Evolutionary conservation across 1,140 invertebrate species (phyloP).

Genomic region (Apolygus lucorum): DNA sequence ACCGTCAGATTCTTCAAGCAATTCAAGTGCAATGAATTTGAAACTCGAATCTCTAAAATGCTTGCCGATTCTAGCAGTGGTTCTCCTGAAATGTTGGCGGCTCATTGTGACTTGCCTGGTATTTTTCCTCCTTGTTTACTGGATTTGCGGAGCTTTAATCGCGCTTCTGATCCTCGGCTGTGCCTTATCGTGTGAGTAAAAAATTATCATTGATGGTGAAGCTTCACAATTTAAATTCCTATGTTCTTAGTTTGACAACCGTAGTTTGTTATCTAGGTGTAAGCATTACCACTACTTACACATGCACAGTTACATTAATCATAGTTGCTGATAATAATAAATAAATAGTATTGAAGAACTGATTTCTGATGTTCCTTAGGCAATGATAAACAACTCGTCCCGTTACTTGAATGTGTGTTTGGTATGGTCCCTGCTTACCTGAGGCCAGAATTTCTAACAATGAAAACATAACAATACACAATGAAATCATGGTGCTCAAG

Average conservation of each 20-base stretch:
- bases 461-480: no score
- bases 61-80: constrained; percentile 22
- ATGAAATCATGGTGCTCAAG: no score
- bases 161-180: constrained; percentile 59
- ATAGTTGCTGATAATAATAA: background rate
- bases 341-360: no score
- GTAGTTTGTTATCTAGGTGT: background rate
- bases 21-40: no score
- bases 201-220: constrained; percentile 3
- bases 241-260: background rate
- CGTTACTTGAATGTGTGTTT: no score
- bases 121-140: constrained; percentile 64
- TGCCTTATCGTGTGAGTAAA: constrained; percentile 53
- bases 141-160: constrained; percentile 65
- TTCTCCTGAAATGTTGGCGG: constrained; percentile 41
- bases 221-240: background rate
- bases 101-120: constrained; percentile 50
- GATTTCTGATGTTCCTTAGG: no score
- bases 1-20: no score
- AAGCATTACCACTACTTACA: background rate
- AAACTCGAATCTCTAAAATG: constrained; percentile 20
- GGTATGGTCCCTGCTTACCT: no score
- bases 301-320: background rate
- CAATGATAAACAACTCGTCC: no score
- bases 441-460: no score